A percentile compares a stretch with the other conserved stretches of the same genome.
Conservation (phyloP, 2,797 vertebrate species). For the Leucoraja ocellata region DNA sequence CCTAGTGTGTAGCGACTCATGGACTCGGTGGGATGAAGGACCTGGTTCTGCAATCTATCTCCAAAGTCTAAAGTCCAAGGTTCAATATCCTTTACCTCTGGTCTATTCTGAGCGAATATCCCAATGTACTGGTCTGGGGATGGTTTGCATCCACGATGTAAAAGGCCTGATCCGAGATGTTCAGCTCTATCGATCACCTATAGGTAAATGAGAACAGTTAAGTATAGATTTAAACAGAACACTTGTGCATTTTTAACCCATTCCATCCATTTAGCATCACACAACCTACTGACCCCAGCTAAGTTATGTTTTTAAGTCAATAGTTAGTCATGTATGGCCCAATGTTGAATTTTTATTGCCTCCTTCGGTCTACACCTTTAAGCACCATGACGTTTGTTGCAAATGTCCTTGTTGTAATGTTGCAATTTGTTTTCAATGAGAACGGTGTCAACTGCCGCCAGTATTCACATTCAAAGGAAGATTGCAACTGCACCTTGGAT, state of each 20-base stretch:
- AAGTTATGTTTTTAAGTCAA: neutral
- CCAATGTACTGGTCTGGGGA: constrained; percentile 71
- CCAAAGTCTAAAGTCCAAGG: too few species aligned
- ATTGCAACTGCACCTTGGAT: neutral
- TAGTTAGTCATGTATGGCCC: neutral
- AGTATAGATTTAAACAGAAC: neutral
- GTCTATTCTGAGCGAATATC: constrained; percentile 91
- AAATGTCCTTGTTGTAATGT: neutral
- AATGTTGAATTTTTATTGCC: neutral
- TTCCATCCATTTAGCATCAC: neutral
- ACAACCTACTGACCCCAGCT: neutral
- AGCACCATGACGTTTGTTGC: too few species aligned
- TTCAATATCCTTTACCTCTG: constrained; percentile 67
- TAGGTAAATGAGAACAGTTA: neutral
- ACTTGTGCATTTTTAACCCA: neutral
- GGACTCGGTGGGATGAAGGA: too few species aligned
- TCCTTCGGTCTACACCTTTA: neutral
- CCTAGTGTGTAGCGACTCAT: too few species aligned
- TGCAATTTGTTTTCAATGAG: neutral
- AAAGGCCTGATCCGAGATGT: constrained; percentile 80
- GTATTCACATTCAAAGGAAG: neutral
- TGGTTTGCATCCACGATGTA: constrained; percentile 69
- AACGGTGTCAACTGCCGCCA: neutral
- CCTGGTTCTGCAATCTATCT: too few species aligned
- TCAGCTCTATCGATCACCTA: constrained; percentile 83